Evolutionary conservation across 2,797 vertebrate species (phyloP).

Genomic region (Synanceia verrucosa): DNA sequence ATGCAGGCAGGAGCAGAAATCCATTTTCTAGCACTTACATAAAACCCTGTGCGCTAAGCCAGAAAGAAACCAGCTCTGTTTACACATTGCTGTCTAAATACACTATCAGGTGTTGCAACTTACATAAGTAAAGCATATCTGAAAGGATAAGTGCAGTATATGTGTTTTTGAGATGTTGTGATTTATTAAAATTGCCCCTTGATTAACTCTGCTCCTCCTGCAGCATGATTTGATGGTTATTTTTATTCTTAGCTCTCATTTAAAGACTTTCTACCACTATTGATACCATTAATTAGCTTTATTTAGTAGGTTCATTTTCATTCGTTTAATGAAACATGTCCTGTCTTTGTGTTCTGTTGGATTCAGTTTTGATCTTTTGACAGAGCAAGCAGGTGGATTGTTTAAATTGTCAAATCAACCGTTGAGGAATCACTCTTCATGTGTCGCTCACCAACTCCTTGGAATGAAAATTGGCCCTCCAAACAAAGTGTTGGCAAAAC

Average conservation of each 20-base stretch:
- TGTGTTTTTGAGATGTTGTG: conserved; percentile 13
- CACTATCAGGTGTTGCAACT: conserved; percentile 48
- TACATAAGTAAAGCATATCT: conserved; percentile 21
- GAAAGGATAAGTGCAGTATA: background rate
- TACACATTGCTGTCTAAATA: conserved; percentile 49
- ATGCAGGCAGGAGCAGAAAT: conserved; percentile 32
- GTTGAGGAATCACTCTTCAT: background rate
- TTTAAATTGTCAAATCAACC: conserved; percentile 36
- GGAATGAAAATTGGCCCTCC: conserved; percentile 53
- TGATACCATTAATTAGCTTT: conserved; percentile 27
- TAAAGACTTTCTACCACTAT: conserved; percentile 4
- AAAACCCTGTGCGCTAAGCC: conserved; percentile 32
- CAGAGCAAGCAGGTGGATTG: conserved; percentile 1
- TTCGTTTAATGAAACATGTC: too few relatives aligned
- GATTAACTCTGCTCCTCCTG: background rate
- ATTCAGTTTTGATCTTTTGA: background rate
- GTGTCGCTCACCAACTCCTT: conserved; percentile 11
- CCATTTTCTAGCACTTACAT: conserved; percentile 46
- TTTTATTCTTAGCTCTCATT: conserved; percentile 1
- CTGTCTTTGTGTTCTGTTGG: background rate
- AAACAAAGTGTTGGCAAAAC: conserved; percentile 44
- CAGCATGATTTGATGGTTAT: background rate
- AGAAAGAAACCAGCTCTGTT: conserved; percentile 61
- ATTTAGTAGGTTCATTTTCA: background rate
- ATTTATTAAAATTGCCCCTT: background rate